Evolutionary conservation across 2,797 vertebrate genomes (phyloP), one percentile per base, ranked within the genome.

Genomic region (Clarias laeviceps): DNA sequence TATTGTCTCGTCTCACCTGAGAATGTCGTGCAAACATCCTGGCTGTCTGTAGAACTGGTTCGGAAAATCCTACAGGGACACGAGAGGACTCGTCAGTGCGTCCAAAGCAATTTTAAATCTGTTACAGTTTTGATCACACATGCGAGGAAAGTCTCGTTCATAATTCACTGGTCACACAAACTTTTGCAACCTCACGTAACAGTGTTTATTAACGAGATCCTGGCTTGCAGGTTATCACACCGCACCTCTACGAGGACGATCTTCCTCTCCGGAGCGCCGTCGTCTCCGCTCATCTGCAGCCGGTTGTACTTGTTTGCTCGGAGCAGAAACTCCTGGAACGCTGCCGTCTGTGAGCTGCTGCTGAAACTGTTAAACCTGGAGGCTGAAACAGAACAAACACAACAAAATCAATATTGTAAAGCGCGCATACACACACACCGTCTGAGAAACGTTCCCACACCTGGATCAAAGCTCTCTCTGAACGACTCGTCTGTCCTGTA

Each of bases 31-130:
- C 73, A 99, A 93, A 86, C 90, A 94, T 77, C 90, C 90, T 50
- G 96, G 96, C 86, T 99, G 96, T 89, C 96, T 93, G 94, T 97
- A 99, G 94, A 99, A 99, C 80, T 97, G 97, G 92, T 99, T 99
- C 79, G 98, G 98, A 84, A 99, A 94, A 89, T 99, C 98, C 98
- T 99, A 85, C 89, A 88, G 87, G 91, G 22, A 92, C 57, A 92
- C 69, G 15, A 61, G 45, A 87, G 17, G 34, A n/a, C 37, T 72
- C 12, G 0, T 54, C 11, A 37, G 5, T 57, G 45, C 57, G 6
- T 17, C 17, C 4, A 62, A 62, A 82, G 7, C 2, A 0, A 24
- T n/a, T 1, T n/a, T 22, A 45, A 22, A 4, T 45, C 17, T 5
- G 6, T 56, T 22, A 29, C 5, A 29, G 17, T 54, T 29, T 11